Conservation (phyloP, 2,113 vertebrate genomes). For the Sinosuthora webbiana region DNA sequence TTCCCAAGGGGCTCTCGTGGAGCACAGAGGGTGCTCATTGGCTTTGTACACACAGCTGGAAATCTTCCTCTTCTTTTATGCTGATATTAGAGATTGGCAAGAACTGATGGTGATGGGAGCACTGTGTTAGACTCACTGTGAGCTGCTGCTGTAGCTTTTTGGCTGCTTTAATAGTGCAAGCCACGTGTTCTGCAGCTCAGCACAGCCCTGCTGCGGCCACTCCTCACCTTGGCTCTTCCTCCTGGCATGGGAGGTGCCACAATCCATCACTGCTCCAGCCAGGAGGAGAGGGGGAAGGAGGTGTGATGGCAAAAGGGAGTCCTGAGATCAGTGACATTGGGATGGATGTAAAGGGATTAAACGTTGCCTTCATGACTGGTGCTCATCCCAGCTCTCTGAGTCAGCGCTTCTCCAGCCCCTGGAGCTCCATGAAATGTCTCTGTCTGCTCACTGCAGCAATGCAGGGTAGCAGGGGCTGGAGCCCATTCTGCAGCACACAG, state of each 20-base stretch:
- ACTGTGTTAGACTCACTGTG: constrained; percentile 2
- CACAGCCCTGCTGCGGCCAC: not conserved
- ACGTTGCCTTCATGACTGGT: not conserved
- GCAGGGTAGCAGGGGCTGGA: not conserved
- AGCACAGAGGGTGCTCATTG: rapidly evolving
- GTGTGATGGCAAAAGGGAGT: not conserved
- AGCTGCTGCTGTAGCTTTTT: not conserved
- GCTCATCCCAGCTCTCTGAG: not conserved
- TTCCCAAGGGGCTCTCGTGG: not conserved
- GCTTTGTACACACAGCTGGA: not conserved
- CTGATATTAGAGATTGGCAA: constrained; percentile 33
- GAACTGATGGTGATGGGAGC: constrained; percentile 11
- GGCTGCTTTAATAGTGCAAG: not conserved
- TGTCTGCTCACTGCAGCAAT: not conserved
- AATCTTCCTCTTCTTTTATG: not conserved
- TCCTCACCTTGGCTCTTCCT: not conserved
- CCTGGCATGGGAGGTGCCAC: not conserved
- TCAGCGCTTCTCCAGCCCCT: not conserved
- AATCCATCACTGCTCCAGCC: not conserved
- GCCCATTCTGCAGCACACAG: not conserved
- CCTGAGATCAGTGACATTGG: not conserved
- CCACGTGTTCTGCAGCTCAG: not conserved
- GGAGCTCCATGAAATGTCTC: rapidly evolving
- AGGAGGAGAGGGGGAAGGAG: not conserved
- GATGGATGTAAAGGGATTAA: not conserved